Evolutionary conservation across 1,140 invertebrate genomes (phyloP).

Genomic region (Lasaia peninsularis): DNA sequence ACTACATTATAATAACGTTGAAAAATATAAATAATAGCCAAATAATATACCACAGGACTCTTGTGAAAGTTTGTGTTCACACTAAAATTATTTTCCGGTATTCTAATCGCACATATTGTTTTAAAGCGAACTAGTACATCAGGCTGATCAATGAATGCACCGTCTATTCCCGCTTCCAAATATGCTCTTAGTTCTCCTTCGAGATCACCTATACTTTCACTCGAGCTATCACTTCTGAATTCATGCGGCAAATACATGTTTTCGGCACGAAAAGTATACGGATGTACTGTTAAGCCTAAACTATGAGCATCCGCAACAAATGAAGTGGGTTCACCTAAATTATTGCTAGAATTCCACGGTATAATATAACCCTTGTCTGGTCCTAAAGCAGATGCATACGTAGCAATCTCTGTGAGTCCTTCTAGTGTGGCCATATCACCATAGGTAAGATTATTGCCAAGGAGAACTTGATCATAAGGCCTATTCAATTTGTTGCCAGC

Average conservation of each 20-base stretch:
- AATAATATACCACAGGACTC: neutral
- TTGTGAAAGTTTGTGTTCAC: neutral
- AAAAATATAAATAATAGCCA: neutral
- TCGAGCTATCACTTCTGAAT: conserved; percentile 33
- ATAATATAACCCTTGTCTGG: conserved; percentile 62
- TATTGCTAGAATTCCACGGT: conserved; percentile 44
- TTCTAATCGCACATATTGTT: conserved; percentile 18
- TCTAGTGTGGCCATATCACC: conserved; percentile 50
- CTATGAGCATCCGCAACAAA: conserved; percentile 58
- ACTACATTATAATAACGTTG: neutral
- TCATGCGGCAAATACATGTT: conserved; percentile 51
- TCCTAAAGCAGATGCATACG: conserved; percentile 56
- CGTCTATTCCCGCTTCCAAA: conserved; percentile 50
- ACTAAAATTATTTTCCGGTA: conserved; percentile 5
- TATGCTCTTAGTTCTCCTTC: conserved; percentile 45
- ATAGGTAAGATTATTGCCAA: conserved; percentile 45
- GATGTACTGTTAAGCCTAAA: conserved; percentile 55
- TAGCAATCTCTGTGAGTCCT: conserved; percentile 50
- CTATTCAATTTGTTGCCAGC: conserved; percentile 29
- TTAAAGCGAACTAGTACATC: conserved; percentile 41
- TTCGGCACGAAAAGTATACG: conserved; percentile 62
- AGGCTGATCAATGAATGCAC: conserved; percentile 57
- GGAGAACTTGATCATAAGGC: conserved; percentile 46
- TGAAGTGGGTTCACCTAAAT: conserved; percentile 39
- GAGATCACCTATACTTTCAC: conserved; percentile 43